Evolutionary conservation across 2,113 vertebrate genomes (phyloP), one percentile per base, ranked within the genome.

Genomic region (Coreoperca whiteheadi): DNA sequence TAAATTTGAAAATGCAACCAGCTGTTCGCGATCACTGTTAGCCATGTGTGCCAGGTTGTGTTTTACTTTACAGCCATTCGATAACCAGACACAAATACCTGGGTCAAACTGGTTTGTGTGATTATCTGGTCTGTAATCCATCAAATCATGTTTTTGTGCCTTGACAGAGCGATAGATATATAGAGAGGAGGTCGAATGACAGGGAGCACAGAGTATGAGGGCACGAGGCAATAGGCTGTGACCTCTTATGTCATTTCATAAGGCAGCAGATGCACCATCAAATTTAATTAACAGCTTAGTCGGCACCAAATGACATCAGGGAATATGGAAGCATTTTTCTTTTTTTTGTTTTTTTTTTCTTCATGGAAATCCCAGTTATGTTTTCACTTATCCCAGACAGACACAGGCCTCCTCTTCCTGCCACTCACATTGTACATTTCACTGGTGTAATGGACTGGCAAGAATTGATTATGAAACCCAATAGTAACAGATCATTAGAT

Each of bases 251-350:
- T 87, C 77, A 85, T 87, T 88, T 81, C 79, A 90, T 74, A 82
- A 91, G 46, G 79, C 76, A 85, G 82, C 89, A 91, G 86, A 91
- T 92, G 88, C 8, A 30, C 56, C 85, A 82, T 91, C 79, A 85
- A 85, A 93, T 93, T 90, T 83, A 91, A 90, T 94, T 88, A 89
- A 87, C 75, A 39, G 85, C 86, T 89, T 80, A 87, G 39, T 67
- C 69, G 0, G 43, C 56, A 76, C 59, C 87, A 53, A 82, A 89
- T 61, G 50, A 85, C 81, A 87, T 90, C 69, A 84, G 87, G 82
- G 79, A 90, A 86, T 86, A 73, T 71, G 56, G 68, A 83, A 53
- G 70, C 65, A 51, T 65, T 48, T 73, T 82, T 72, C 54, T 16
- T 66, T 32, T 68, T 60, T 16, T 65, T 53, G 68, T 84, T 64